A percentile compares a stretch with the other conserved stretches of the same genome.
Evolutionary conservation across 2,888 invertebrate species (phyloP).

Genomic region (Drosophila mulleri): DNA sequence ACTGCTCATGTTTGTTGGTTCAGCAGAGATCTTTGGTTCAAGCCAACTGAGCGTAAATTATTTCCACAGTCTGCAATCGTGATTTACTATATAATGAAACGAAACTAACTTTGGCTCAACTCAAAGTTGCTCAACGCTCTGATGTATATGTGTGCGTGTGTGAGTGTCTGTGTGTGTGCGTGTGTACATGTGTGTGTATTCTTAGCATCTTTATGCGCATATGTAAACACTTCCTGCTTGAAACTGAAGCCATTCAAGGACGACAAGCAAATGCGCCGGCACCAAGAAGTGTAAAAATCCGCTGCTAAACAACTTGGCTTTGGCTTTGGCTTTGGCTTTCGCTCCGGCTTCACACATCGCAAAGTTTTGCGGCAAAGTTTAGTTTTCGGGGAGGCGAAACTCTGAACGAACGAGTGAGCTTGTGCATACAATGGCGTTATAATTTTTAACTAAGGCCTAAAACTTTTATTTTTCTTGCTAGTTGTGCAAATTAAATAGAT

Average conservation of each 20-base stretch:
- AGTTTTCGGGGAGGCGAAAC: not conserved
- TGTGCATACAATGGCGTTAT: slow-evolving; percentile 60
- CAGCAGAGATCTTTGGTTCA: slow-evolving; percentile 8
- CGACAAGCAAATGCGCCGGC: slow-evolving; percentile 22
- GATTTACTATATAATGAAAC: slow-evolving; percentile 63
- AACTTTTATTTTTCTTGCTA: slow-evolving; percentile 64
- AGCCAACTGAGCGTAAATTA: slow-evolving; percentile 64
- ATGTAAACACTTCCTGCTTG: slow-evolving; percentile 75
- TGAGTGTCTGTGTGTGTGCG: too few relatives aligned
- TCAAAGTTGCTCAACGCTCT: slow-evolving; percentile 31
- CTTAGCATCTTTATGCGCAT: slow-evolving; percentile 77
- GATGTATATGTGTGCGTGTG: not conserved
- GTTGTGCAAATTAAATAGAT: slow-evolving; percentile 38
- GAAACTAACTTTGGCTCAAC: slow-evolving; percentile 53
- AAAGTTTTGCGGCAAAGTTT: slow-evolving; percentile 55
- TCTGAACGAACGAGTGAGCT: not conserved
- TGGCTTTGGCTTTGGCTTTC: slow-evolving; percentile 9
- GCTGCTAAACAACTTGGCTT: slow-evolving; percentile 49
- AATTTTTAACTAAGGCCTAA: slow-evolving; percentile 62
- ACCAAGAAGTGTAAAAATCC: slow-evolving; percentile 52
- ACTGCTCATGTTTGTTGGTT: slow-evolving; percentile 6
- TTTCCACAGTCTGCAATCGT: slow-evolving; percentile 61
- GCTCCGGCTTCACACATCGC: slow-evolving; percentile 31
- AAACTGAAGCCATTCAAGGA: slow-evolving; percentile 45
- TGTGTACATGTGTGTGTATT: not conserved